A percentile compares a stretch with the other conserved stretches of the same genome.
Conservation (phyloP, 2,113 vertebrate species). For the Colinus virginianus region DNA sequence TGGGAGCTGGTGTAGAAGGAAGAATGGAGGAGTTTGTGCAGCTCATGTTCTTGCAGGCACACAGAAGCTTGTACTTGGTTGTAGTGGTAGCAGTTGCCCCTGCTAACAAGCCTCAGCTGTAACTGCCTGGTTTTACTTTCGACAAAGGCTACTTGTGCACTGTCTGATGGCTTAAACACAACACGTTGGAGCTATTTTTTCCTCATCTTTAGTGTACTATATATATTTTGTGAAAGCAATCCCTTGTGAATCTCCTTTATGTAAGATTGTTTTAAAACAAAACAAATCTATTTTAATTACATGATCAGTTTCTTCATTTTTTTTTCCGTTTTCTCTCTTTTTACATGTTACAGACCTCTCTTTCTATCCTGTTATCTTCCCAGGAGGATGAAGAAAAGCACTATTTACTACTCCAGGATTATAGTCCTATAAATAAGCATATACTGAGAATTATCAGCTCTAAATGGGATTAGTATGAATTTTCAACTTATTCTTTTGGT, state of each 20-base stretch:
- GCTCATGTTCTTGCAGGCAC: background rate
- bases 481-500: slow-evolving; percentile 25
- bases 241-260: background rate
- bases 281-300: background rate
- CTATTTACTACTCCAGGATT: slow-evolving; percentile 11
- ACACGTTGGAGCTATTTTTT: background rate
- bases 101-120: background rate
- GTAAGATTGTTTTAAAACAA: background rate
- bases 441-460: background rate
- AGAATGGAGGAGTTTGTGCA: background rate
- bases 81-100: background rate
- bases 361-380: slow-evolving; percentile 6
- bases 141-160: background rate
- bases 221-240: background rate
- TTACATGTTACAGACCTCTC: background rate
- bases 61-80: background rate
- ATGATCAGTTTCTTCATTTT: background rate
- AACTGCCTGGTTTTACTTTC: background rate
- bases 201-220: background rate
- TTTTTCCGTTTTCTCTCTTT: background rate
- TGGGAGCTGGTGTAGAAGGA: background rate
- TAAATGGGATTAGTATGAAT: slow-evolving; percentile 28
- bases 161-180: background rate
- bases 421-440: slow-evolving; percentile 24
- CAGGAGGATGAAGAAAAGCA: background rate